phyloP scores from a whole-genome alignment of 1,140 invertebrate species.

The Aphelinus atriplicis region DNA sequence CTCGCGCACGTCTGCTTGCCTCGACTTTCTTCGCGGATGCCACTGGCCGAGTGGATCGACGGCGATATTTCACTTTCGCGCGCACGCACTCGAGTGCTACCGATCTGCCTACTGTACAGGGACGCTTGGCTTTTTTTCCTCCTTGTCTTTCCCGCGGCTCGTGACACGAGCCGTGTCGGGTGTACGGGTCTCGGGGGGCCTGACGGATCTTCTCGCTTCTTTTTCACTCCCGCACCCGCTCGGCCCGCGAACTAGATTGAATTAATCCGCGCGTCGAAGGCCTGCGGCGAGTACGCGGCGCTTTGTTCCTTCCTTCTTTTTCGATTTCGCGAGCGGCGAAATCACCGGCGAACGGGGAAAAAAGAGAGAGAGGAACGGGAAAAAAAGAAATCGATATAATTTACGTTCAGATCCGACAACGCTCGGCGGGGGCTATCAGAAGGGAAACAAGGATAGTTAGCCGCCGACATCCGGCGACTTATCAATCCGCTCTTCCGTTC shows the following conservation, averaged over 20 bases:
- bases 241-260: constrained; percentile 43
- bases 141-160: not conserved
- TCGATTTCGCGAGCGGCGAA: not conserved
- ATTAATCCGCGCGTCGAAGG: constrained; percentile 43
- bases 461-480: constrained; percentile 60
- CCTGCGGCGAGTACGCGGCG: constrained; percentile 4
- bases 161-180: too few species aligned
- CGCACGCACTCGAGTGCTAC: not conserved
- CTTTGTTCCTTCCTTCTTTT: not conserved
- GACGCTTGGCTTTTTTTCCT: too few species aligned
- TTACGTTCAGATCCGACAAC: constrained; percentile 25
- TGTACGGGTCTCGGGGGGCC: too few species aligned
- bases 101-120: too few species aligned
- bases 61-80: not conserved
- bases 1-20: not conserved
- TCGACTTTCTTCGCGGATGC: not conserved
- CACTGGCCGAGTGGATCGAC: constrained; percentile 3
- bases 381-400: constrained; percentile 22
- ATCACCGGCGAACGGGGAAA: not conserved
- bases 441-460: constrained; percentile 49
- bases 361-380: not conserved
- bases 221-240: not conserved
- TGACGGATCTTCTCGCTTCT: not conserved
- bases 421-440: constrained; percentile 2
- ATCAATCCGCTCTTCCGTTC: constrained; percentile 61